Percentiles rank a stretch among this genome's conserved stretches.
Evolutionary conservation across 2,797 vertebrate species (phyloP).

Genomic region (Balearica regulorum): DNA sequence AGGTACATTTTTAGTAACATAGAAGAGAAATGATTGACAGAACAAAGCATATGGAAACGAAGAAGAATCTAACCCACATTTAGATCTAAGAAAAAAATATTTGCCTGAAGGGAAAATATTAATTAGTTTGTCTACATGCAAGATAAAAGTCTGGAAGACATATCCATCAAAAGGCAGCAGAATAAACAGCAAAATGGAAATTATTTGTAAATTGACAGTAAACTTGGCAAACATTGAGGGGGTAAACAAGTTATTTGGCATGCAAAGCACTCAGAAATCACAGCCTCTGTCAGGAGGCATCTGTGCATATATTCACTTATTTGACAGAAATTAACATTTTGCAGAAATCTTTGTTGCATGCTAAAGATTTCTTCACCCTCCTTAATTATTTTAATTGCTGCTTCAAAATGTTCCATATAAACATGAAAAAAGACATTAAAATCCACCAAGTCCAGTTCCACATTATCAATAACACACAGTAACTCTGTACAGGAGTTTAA

Average conservation of each 20-base stretch:
- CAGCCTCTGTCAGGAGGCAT: slow-evolving; percentile 85
- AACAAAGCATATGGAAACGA: slow-evolving; percentile 89
- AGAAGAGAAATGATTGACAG: slow-evolving; percentile 87
- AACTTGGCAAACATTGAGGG: slow-evolving; percentile 86
- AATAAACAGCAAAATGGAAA: slow-evolving; percentile 92
- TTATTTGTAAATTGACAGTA: slow-evolving; percentile 92
- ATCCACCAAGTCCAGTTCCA: slow-evolving; percentile 66
- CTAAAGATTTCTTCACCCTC: slow-evolving; percentile 81
- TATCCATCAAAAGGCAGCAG: slow-evolving; percentile 90
- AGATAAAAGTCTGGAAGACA: slow-evolving; percentile 92
- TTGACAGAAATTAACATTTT: slow-evolving; percentile 90
- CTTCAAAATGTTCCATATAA: slow-evolving; percentile 76
- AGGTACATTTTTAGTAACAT: slow-evolving; percentile 79
- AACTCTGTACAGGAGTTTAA: slow-evolving; percentile 17
- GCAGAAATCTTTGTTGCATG: slow-evolving; percentile 84
- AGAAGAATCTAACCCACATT: slow-evolving; percentile 90
- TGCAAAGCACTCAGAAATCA: slow-evolving; percentile 79
- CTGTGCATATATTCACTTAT: slow-evolving; percentile 87
- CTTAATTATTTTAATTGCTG: slow-evolving; percentile 91
- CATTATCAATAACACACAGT: slow-evolving; percentile 45
- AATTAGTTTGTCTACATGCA: slow-evolving; percentile 95
- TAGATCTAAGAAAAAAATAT: slow-evolving; percentile 96
- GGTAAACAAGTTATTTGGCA: slow-evolving; percentile 83
- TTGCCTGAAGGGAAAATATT: slow-evolving; percentile 94
- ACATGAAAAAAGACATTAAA: slow-evolving; percentile 75